Conservation (phyloP, 2,888 invertebrate genomes). For the Uropetala carovei region DNA sequence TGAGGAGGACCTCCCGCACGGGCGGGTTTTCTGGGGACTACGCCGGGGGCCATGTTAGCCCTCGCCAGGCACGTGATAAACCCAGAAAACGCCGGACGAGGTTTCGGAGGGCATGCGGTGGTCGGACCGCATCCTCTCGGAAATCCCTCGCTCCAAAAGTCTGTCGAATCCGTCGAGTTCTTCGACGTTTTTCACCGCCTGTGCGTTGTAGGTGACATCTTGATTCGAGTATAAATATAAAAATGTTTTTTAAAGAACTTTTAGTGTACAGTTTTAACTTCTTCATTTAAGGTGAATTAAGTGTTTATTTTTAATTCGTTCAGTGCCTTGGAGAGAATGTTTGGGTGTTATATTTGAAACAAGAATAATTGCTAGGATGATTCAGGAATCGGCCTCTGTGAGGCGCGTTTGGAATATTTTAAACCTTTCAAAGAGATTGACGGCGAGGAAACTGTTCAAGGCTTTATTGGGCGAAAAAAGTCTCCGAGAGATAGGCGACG, state of each 20-base stretch:
- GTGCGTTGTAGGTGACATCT: conserved; percentile 22
- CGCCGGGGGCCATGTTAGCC: conserved; percentile 34
- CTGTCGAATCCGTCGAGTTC: background rate
- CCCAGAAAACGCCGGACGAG: conserved; percentile 20
- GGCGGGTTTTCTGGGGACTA: conserved; percentile 49
- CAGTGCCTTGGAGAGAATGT: conserved; percentile 60
- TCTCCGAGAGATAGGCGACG: conserved; percentile 15
- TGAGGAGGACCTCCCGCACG: conserved; percentile 57
- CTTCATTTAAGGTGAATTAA: conserved; percentile 46
- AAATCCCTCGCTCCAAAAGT: background rate
- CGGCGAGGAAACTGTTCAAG: background rate
- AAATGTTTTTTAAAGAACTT: conserved; percentile 34
- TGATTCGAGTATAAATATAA: conserved; percentile 63
- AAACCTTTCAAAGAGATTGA: conserved; percentile 21
- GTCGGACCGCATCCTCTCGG: background rate
- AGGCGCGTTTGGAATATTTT: conserved; percentile 57
- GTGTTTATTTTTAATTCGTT: conserved; percentile 43
- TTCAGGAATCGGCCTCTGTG: conserved; percentile 46
- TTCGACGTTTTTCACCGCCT: conserved; percentile 43
- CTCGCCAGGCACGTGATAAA: conserved; percentile 38
- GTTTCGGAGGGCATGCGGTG: background rate
- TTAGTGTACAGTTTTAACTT: conserved; percentile 38
- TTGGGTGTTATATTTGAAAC: conserved; percentile 53
- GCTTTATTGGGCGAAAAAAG: conserved; percentile 4
- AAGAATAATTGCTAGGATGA: background rate